Evolutionary conservation across 2,797 vertebrate species (phyloP).

Genomic region (Pelobates cultripes): DNA sequence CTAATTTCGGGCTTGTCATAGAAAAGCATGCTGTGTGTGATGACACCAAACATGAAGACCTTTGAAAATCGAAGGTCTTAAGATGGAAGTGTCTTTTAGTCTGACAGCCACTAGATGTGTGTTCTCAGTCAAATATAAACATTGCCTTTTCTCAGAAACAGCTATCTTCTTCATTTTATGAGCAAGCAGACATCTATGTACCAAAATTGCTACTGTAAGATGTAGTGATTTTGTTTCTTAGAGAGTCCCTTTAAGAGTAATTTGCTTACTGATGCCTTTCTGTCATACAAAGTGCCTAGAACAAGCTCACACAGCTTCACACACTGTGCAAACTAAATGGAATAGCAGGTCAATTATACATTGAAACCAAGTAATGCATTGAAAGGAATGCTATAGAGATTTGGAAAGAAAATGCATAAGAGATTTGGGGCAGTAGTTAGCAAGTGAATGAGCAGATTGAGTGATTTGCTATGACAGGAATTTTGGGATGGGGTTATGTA

Average conservation of each 20-base stretch:
- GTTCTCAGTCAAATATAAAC: too few relatives aligned
- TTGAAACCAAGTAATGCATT: conserved; percentile 9
- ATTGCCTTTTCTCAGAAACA: too few relatives aligned
- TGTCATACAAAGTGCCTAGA: not conserved
- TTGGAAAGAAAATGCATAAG: not conserved
- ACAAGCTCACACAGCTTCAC: not conserved
- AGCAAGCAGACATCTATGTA: too few relatives aligned
- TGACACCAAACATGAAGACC: too few relatives aligned
- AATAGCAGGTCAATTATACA: conserved; percentile 1
- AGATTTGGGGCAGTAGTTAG: conserved; percentile 33
- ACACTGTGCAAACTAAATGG: not conserved
- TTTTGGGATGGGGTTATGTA: conserved; percentile 47
- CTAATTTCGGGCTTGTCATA: too few relatives aligned
- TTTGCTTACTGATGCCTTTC: not conserved
- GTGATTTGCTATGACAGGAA: conserved; percentile 30
- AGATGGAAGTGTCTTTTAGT: too few relatives aligned
- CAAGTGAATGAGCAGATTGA: conserved; percentile 51
- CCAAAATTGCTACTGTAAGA: too few relatives aligned
- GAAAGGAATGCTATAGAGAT: conserved; percentile 28
- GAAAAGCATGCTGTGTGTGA: too few relatives aligned
- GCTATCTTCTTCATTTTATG: too few relatives aligned
- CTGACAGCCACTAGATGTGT: too few relatives aligned
- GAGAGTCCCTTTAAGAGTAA: not conserved
- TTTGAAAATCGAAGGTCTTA: too few relatives aligned
- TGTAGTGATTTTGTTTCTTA: too few relatives aligned